Evolutionary conservation across 1,140 invertebrate species (phyloP).

Genomic region (Drosophila aff.): DNA sequence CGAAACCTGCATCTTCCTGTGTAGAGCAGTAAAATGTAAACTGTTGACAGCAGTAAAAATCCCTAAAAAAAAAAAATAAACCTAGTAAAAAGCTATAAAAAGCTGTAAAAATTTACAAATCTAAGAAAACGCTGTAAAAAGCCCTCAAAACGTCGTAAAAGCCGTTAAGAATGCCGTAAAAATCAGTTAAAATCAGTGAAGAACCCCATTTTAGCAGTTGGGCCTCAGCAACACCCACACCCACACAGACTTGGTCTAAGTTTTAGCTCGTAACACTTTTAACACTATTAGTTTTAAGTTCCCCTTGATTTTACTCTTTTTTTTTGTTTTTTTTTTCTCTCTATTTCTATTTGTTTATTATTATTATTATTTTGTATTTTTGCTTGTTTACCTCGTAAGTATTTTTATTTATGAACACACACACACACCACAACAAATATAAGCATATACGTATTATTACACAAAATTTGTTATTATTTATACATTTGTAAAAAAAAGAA

Average conservation of each 20-base stretch:
- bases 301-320: constrained; percentile 19
- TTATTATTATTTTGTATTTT: constrained; percentile 19
- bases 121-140: background rate
- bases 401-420: constrained; percentile 56
- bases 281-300: constrained; percentile 15
- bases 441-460: constrained; percentile 27
- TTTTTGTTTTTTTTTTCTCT: constrained; percentile 6
- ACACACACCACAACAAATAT: constrained; percentile 27
- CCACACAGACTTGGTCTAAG: constrained; percentile 13
- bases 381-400: constrained; percentile 40
- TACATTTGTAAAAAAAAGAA: background rate
- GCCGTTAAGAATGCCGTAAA: background rate
- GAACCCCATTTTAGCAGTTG: constrained; percentile 8
- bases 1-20: background rate
- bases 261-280: constrained; percentile 16
- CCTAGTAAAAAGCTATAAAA: background rate
- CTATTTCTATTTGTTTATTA: constrained; percentile 1
- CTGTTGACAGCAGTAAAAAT: background rate
- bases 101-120: background rate
- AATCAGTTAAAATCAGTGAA: background rate
- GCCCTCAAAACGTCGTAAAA: background rate
- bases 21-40: background rate
- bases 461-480: background rate
- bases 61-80: background rate
- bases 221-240: background rate